Base-by-base conservation (phyloP, 1,140 invertebrate genomes). In the Panagrolaimus sp. region DNA sequence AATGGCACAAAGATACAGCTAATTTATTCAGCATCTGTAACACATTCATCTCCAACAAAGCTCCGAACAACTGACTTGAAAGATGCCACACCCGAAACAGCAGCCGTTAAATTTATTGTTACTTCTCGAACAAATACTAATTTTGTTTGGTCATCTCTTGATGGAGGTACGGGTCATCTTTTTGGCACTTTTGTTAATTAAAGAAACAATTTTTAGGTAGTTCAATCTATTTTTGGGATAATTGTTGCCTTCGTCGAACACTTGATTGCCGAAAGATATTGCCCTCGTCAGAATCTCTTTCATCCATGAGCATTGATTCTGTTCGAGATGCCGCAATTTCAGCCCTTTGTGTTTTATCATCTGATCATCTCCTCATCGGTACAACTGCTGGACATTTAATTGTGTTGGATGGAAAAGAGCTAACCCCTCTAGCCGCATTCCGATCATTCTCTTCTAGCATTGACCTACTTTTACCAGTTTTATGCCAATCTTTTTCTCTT, bases 361-460 rank as follows among this genome's bases (percentile, higher is more conserved):
- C 57, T 5, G 73, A 75, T 45, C 69, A 75, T n/a, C 63, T 75
- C 2, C 20, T 75, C 9, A 76, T 75, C 20, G 73, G 73, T 63
- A 75, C 73, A 23, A 74, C 31, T 4, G 42, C 31, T 9, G 73
- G 73, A 23, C 61, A 79, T 13, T 20, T 75, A 23, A 64, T 75
- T 13, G 53, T 75, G 9, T 27, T 75, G 25, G 53, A 74, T 14
- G 72, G 45, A 23, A 42, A 46, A 61, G 46, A 71, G 16, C 72
- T 74, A 38, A 53, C 51, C 9, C 51, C 51, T 8, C n/a, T 57
- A 4, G 20, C 51, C 13, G 20, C 51, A 8, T 57, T 57, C 8
- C 51, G 27, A 57, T 27, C 51, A 9, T 57, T 57, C 16, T 20
- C 51, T 1, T 20, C 20, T 16, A 20, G 20, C 8, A 27, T 57